phyloP scores from a whole-genome alignment of 2,113 vertebrate species.

The Plotosus lineatus region DNA sequence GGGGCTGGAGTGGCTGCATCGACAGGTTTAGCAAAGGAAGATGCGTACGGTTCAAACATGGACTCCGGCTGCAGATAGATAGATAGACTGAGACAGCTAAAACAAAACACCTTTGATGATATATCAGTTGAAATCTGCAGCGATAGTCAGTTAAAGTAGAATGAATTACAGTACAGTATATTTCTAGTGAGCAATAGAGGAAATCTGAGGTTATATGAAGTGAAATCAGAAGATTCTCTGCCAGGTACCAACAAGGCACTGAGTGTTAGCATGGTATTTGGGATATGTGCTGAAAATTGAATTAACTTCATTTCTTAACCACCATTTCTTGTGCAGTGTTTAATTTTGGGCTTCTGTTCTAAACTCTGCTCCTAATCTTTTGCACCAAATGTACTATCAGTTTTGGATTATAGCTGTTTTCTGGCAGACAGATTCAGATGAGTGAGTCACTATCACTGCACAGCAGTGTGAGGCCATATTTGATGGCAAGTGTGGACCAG shows the following conservation, averaged over 20 bases:
- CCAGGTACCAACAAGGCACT: not conserved
- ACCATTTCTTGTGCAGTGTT: not conserved
- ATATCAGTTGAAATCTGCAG: not conserved
- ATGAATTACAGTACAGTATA: not conserved
- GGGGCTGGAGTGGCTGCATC: too few species aligned
- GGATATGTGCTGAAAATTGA: not conserved
- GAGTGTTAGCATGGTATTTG: not conserved
- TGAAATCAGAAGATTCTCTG: not conserved
- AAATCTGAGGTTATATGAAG: not conserved
- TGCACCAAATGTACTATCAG: not conserved
- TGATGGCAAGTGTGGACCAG: not conserved
- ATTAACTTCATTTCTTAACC: too few species aligned
- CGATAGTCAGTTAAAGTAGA: not conserved
- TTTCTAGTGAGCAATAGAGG: not conserved
- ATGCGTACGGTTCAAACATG: too few species aligned
- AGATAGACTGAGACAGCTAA: not conserved
- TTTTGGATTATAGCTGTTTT: not conserved
- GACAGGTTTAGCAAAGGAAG: too few species aligned
- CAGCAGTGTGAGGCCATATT: not conserved
- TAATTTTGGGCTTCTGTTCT: not conserved
- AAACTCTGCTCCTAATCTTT: constrained; percentile 4
- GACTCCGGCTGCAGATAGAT: too few species aligned
- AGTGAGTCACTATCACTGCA: not conserved
- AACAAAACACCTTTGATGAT: constrained; percentile 4
- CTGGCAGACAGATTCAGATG: not conserved